phyloP scores from a whole-genome alignment of 1,140 invertebrate species.

The Penaeus chinensis region DNA sequence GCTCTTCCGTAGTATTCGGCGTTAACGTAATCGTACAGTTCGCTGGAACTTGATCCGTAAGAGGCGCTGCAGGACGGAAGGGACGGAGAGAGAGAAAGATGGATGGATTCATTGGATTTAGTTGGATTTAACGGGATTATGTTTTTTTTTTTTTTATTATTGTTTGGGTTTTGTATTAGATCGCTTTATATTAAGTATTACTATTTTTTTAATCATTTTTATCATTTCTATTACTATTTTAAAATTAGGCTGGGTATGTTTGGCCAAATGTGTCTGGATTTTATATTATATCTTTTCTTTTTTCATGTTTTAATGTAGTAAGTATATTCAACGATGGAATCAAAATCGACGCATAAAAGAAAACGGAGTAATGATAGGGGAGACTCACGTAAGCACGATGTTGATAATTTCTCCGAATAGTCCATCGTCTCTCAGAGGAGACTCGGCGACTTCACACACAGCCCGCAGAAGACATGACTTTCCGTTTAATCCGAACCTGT shows the following conservation, averaged over 20 bases:
- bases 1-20: conserved; percentile 62
- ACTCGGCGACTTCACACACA: conserved; percentile 86
- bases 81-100: background rate
- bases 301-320: no score
- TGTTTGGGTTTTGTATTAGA: no score
- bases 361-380: background rate
- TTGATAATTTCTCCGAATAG: conserved; percentile 65
- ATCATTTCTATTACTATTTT: no score
- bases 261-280: no score
- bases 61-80: conserved; percentile 42
- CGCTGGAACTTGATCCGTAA: conserved; percentile 32
- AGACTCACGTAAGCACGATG: conserved; percentile 65
- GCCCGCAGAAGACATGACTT: conserved; percentile 84
- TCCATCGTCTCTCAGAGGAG: conserved; percentile 70
- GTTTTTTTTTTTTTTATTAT: no score
- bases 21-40: conserved; percentile 55
- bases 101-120: no score
- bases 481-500: conserved; percentile 72
- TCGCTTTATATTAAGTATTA: no score
- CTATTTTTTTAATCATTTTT: no score
- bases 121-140: no score
- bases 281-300: no score
- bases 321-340: background rate
- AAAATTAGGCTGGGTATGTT: no score
- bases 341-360: background rate